These are phyloP conservation scores for Leptinotarsa texana DNA, from an alignment of 1,140 invertebrate genomes.

Conservation along the genomic window DNA sequence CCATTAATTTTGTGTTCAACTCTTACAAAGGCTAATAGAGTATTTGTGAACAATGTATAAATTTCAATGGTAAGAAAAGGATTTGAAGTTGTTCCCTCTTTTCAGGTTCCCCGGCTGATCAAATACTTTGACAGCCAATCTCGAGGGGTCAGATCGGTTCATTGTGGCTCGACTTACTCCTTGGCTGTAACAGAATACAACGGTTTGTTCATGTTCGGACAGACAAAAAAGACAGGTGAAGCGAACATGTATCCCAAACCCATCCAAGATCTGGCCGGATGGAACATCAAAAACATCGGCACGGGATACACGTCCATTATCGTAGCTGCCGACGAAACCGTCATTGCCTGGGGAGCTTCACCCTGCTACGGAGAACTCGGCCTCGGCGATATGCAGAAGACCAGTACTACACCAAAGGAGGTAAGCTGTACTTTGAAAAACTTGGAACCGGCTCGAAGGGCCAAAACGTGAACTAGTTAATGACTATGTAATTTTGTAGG, in stretches of 20 bases:
- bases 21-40: too few species aligned
- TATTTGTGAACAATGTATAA: too few species aligned
- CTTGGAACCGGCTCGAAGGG: too few species aligned
- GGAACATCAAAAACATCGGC: constrained; percentile 84
- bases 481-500: constrained; percentile 37
- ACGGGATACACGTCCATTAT: constrained; percentile 82
- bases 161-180: constrained; percentile 85
- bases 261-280: constrained; percentile 87
- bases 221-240: constrained; percentile 88
- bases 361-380: constrained; percentile 92
- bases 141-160: constrained; percentile 77
- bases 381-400: constrained; percentile 86
- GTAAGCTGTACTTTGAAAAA: constrained; percentile 50
- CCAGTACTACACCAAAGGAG: constrained; percentile 86
- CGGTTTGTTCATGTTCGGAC: constrained; percentile 82
- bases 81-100: neutral
- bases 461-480: too few species aligned
- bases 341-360: constrained; percentile 89
- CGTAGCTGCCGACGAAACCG: constrained; percentile 84
- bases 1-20: too few species aligned
- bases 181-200: constrained; percentile 81
- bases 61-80: too few species aligned
- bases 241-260: constrained; percentile 97
- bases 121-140: constrained; percentile 86
- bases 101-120: constrained; percentile 81